These are phyloP conservation scores for Apoda limacodes DNA, from an alignment of 2,888 invertebrate species.

Conservation along the genomic window DNA sequence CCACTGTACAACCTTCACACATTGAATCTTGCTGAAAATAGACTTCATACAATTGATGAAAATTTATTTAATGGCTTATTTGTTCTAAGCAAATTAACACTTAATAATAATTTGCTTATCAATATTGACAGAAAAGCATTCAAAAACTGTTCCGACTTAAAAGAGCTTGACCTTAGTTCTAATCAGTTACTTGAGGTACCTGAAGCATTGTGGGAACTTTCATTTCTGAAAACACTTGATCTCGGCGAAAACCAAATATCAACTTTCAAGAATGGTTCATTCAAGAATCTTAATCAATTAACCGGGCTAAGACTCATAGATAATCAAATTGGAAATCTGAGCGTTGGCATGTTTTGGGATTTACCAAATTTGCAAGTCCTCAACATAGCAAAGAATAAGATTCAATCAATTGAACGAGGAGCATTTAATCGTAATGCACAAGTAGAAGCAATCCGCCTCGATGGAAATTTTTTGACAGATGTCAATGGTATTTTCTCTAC, in stretches of 20 bases:
- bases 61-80: slow-evolving; percentile 86
- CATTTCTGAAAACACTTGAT: slow-evolving; percentile 88
- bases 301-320: slow-evolving; percentile 90
- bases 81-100: slow-evolving; percentile 84
- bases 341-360: slow-evolving; percentile 89
- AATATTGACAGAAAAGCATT: slow-evolving; percentile 85
- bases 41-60: slow-evolving; percentile 83
- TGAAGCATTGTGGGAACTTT: slow-evolving; percentile 82
- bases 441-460: slow-evolving; percentile 87
- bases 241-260: slow-evolving; percentile 93
- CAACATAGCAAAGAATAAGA: slow-evolving; percentile 90
- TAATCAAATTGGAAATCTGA: slow-evolving; percentile 88
- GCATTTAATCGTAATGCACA: slow-evolving; percentile 85
- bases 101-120: slow-evolving; percentile 87
- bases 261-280: slow-evolving; percentile 84
- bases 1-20: slow-evolving; percentile 91
- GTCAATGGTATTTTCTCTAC: slow-evolving; percentile 92
- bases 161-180: slow-evolving; percentile 89
- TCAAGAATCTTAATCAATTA: slow-evolving; percentile 86
- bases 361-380: slow-evolving; percentile 85
- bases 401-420: slow-evolving; percentile 85
- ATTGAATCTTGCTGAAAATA: slow-evolving; percentile 88
- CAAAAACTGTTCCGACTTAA: slow-evolving; percentile 88
- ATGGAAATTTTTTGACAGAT: slow-evolving; percentile 89
- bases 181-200: slow-evolving; percentile 87